phyloP scores from a whole-genome alignment of 2,888 invertebrate genomes.

The Tenthredo livida region DNA sequence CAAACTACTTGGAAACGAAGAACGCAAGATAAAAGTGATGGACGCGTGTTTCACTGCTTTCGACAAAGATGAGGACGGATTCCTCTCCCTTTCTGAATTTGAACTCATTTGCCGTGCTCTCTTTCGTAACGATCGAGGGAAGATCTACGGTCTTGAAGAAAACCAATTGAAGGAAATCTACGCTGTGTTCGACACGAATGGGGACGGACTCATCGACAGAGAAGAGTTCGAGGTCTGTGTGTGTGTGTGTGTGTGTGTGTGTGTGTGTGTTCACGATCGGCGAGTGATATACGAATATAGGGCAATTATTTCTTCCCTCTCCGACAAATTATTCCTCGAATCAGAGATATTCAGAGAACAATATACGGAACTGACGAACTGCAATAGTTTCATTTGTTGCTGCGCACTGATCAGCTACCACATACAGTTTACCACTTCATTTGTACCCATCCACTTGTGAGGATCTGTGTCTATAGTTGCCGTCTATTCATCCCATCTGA shows the following conservation, averaged over 20 bases:
- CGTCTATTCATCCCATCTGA: neutral
- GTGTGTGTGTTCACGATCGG: neutral
- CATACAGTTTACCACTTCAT: neutral
- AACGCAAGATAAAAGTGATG: slow-evolving; percentile 85
- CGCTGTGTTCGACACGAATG: slow-evolving; percentile 89
- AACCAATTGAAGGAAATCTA: slow-evolving; percentile 88
- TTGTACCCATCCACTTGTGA: slow-evolving; percentile 4
- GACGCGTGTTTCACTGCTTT: slow-evolving; percentile 95
- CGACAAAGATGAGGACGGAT: slow-evolving; percentile 94
- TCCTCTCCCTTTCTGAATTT: slow-evolving; percentile 88
- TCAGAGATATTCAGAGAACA: slow-evolving; percentile 34
- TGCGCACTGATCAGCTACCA: neutral
- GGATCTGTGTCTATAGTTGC: neutral
- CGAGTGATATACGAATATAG: slow-evolving; percentile 20
- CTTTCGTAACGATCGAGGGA: slow-evolving; percentile 92
- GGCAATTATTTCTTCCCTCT: slow-evolving; percentile 44
- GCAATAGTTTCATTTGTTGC: slow-evolving; percentile 32
- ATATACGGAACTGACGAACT: slow-evolving; percentile 5
- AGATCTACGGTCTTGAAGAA: slow-evolving; percentile 88
- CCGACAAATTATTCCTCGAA: slow-evolving; percentile 46
- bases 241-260: neutral
- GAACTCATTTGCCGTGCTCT: slow-evolving; percentile 90
- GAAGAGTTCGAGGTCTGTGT: slow-evolving; percentile 85
- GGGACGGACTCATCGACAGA: slow-evolving; percentile 88
- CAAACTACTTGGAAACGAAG: slow-evolving; percentile 76